phyloP scores from a whole-genome alignment of 2,797 vertebrate species.

The Alca torda region DNA sequence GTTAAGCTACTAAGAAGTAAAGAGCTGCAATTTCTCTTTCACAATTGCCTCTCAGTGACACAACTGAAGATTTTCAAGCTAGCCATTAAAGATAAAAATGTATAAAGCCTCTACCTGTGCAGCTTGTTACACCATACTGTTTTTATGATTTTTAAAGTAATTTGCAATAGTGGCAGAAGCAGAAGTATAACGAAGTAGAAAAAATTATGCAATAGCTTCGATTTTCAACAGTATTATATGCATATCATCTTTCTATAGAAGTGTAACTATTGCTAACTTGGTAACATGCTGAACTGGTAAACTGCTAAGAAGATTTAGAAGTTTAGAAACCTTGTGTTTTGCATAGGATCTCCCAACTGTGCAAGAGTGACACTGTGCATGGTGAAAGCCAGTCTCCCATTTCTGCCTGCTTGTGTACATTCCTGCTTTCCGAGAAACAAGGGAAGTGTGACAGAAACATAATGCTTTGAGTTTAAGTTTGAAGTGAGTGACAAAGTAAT shows the following conservation, averaged over 20 bases:
- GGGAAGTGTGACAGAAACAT: conserved; percentile 51
- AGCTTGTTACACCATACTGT: background rate
- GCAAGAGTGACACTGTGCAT: background rate
- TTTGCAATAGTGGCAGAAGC: background rate
- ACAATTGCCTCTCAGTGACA: conserved; percentile 38
- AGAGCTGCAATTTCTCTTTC: conserved; percentile 30
- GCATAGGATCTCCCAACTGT: background rate
- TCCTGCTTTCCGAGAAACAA: conserved; percentile 57
- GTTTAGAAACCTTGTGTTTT: conserved; percentile 32
- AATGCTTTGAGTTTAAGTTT: conserved; percentile 65
- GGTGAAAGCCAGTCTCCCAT: conserved; percentile 44
- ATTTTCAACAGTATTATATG: background rate
- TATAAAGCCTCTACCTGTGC: background rate
- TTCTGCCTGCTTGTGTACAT: conserved; percentile 50
- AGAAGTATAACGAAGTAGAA: background rate
- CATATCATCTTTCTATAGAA: background rate
- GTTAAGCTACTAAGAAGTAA: conserved; percentile 32
- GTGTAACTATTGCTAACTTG: conserved; percentile 3
- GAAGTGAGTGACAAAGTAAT: conserved; percentile 59
- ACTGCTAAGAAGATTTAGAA: conserved; percentile 1
- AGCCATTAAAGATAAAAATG: conserved; percentile 30
- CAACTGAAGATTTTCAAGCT: conserved; percentile 40
- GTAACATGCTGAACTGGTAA: conserved; percentile 3
- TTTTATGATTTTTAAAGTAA: conserved; percentile 21
- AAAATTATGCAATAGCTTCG: background rate